phyloP scores from a whole-genome alignment of 2,113 vertebrate genomes.

The Tychaedon coryphoeus region DNA sequence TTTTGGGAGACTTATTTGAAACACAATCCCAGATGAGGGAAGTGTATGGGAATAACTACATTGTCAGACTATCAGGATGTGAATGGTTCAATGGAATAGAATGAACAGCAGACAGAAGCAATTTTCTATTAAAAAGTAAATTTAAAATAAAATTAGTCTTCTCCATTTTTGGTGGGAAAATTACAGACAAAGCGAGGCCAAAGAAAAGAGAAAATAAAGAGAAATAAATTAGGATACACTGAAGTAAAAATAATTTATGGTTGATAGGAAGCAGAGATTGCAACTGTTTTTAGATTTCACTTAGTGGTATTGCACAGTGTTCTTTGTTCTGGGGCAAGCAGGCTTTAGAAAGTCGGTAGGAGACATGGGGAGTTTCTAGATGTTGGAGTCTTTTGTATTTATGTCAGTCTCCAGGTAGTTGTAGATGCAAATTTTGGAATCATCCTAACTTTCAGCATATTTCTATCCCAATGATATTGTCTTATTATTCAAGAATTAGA shows the following conservation, averaged over 20 bases:
- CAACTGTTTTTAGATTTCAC: not conserved
- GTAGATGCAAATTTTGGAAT: not conserved
- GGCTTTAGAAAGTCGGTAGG: not conserved
- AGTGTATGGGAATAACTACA: not conserved
- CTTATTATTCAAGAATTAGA: not conserved
- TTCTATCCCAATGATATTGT: not conserved
- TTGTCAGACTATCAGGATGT: not conserved
- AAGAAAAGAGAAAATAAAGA: not conserved
- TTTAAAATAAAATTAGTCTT: not conserved
- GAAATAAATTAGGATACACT: not conserved
- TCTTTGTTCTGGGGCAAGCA: not conserved
- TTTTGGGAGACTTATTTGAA: slow-evolving; percentile 39
- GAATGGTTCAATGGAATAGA: not conserved
- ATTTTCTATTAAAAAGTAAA: not conserved
- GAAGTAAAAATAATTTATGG: not conserved
- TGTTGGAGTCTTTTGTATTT: not conserved
- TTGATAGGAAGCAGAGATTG: not conserved
- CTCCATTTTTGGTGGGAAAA: not conserved
- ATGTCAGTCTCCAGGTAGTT: not conserved
- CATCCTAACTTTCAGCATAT: not conserved
- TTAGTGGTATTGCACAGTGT: not conserved
- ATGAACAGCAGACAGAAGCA: not conserved
- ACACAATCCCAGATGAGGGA: not conserved
- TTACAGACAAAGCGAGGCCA: not conserved
- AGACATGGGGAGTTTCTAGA: not conserved